Evolutionary conservation across 2,113 vertebrate species (phyloP).

Genomic region (Notarius quadriscutis): DNA sequence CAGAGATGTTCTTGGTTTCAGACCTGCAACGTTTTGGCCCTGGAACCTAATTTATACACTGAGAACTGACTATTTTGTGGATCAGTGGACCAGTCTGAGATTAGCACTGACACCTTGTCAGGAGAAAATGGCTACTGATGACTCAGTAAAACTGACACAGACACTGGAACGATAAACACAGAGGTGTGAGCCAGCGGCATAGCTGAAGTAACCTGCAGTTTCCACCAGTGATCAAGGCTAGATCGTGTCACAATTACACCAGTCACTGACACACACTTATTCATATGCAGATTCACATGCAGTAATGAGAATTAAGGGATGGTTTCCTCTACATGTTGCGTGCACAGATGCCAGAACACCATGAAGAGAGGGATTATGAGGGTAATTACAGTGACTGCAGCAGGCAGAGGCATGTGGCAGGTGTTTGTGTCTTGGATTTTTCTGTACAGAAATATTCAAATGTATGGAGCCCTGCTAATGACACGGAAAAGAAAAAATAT

Average conservation of each 20-base stretch:
- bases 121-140: not conserved
- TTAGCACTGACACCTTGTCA: not conserved
- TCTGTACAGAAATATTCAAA: not conserved
- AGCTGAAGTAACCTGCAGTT: conserved; percentile 25
- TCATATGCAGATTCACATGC: conserved; percentile 6
- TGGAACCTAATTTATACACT: not conserved
- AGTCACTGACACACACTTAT: conserved; percentile 10
- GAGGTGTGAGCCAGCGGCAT: not conserved
- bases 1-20: not conserved
- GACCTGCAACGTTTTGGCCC: not conserved
- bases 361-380: conserved; percentile 16
- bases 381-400: conserved; percentile 22
- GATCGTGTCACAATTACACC: not conserved
- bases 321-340: not conserved
- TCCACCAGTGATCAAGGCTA: conserved; percentile 30
- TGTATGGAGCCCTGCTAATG: not conserved
- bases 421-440: not conserved
- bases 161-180: not conserved
- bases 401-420: not conserved
- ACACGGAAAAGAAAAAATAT: too few species aligned
- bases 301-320: conserved; percentile 20
- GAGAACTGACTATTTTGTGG: not conserved
- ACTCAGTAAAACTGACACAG: not conserved
- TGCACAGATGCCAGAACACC: conserved; percentile 9
- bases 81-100: not conserved